Conservation (phyloP, 2,888 invertebrate genomes). For the Dolichopus griseipennis region DNA sequence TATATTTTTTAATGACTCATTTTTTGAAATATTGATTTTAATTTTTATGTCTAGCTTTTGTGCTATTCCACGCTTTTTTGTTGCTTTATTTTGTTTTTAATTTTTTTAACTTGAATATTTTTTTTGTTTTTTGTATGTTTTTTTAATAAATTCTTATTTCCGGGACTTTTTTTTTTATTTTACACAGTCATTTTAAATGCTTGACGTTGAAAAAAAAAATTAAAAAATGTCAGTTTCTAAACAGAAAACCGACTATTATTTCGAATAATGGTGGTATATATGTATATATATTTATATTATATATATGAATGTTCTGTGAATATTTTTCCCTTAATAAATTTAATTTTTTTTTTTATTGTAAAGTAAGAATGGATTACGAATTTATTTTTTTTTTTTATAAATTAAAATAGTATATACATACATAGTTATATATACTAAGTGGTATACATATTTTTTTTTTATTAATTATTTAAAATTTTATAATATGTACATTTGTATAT, state of each 20-base stretch:
- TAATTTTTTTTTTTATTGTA: too few species aligned
- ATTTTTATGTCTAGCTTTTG: neutral
- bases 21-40: constrained; percentile 3
- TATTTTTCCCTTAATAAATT: too few species aligned
- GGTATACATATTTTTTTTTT: too few species aligned
- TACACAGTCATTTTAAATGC: neutral
- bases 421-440: too few species aligned
- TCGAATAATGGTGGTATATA: too few species aligned
- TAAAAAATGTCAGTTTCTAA: neutral
- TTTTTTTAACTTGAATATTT: neutral
- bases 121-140: neutral
- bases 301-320: too few species aligned
- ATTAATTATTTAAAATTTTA: too few species aligned
- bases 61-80: neutral
- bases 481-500: too few species aligned
- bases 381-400: too few species aligned
- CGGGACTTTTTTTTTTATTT: neutral
- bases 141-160: neutral
- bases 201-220: neutral
- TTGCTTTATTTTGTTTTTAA: neutral
- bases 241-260: neutral
- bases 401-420: too few species aligned
- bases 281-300: too few species aligned
- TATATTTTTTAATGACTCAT: neutral
- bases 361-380: too few species aligned